Evolutionary conservation across 2,888 invertebrate genomes (phyloP).

Genomic region (Podotricha telesiphe): DNA sequence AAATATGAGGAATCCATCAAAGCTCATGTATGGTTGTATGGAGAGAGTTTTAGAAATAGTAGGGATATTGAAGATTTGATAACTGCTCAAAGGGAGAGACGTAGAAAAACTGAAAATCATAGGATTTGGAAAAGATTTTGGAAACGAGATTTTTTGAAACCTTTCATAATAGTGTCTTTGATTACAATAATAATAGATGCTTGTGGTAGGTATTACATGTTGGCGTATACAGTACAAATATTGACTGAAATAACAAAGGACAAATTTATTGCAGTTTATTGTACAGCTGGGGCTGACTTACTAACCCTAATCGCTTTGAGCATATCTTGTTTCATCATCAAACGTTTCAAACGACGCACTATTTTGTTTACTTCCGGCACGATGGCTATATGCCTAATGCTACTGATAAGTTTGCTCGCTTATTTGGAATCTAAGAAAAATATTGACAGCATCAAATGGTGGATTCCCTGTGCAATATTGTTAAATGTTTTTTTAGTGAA

Average conservation of each 20-base stretch:
- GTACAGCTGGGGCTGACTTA: constrained; percentile 53
- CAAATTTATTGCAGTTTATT: constrained; percentile 52
- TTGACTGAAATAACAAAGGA: constrained; percentile 51
- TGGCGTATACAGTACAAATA: constrained; percentile 54
- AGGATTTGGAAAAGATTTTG: constrained; percentile 43
- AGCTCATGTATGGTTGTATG: constrained; percentile 54
- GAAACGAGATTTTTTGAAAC: constrained; percentile 52
- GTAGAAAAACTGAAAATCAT: constrained; percentile 33
- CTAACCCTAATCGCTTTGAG: constrained; percentile 49
- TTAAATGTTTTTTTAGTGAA: constrained; percentile 30
- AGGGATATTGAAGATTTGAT: constrained; percentile 51
- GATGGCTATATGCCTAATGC: constrained; percentile 50
- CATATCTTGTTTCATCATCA: constrained; percentile 50
- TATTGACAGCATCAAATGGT: constrained; percentile 45
- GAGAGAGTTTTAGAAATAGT: constrained; percentile 46
- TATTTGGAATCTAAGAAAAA: constrained; percentile 47
- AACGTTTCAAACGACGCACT: constrained; percentile 50
- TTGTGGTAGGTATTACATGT: constrained; percentile 54
- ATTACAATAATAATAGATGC: constrained; percentile 53
- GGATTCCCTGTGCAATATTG: constrained; percentile 47
- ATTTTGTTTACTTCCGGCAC: constrained; percentile 52
- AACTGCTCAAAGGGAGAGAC: constrained; percentile 45
- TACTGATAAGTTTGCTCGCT: constrained; percentile 48
- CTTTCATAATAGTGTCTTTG: constrained; percentile 49
- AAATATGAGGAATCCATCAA: constrained; percentile 53